Evolutionary conservation across 2,888 invertebrate genomes (phyloP).

Genomic region (Lasioglossum vierecki): DNA sequence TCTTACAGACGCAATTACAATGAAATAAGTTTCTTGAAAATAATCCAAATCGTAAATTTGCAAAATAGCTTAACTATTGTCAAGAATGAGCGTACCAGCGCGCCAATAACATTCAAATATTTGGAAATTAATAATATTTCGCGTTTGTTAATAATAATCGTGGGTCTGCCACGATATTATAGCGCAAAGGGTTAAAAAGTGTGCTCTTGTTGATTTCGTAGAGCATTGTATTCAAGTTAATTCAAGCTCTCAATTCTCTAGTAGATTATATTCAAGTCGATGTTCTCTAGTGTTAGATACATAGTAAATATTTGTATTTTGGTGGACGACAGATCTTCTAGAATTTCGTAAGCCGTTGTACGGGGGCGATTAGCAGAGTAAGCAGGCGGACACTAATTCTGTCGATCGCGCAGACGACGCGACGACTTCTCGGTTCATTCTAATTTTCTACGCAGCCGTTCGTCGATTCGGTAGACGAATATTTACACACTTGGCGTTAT

Average conservation of each 20-base stretch:
- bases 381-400: slow-evolving; percentile 62
- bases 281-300: background rate
- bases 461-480: slow-evolving; percentile 41
- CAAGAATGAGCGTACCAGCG: no score
- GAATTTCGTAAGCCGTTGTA: slow-evolving; percentile 48
- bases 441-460: slow-evolving; percentile 56
- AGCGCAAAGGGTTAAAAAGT: background rate
- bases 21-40: no score
- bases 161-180: no score
- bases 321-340: slow-evolving; percentile 12
- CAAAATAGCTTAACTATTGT: no score
- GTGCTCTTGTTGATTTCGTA: background rate
- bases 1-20: no score
- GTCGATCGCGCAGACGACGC: slow-evolving; percentile 58
- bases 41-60: no score
- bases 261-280: background rate
- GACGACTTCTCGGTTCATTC: slow-evolving; percentile 57
- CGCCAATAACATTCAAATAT: no score
- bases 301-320: background rate
- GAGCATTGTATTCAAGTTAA: background rate
- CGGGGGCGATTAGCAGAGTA: slow-evolving; percentile 51
- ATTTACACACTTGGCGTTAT: slow-evolving; percentile 68
- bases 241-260: background rate
- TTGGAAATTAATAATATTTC: no score
- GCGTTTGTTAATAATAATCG: no score